Evolutionary conservation across 1,140 invertebrate genomes (phyloP).

Genomic region (Ips typographus): DNA sequence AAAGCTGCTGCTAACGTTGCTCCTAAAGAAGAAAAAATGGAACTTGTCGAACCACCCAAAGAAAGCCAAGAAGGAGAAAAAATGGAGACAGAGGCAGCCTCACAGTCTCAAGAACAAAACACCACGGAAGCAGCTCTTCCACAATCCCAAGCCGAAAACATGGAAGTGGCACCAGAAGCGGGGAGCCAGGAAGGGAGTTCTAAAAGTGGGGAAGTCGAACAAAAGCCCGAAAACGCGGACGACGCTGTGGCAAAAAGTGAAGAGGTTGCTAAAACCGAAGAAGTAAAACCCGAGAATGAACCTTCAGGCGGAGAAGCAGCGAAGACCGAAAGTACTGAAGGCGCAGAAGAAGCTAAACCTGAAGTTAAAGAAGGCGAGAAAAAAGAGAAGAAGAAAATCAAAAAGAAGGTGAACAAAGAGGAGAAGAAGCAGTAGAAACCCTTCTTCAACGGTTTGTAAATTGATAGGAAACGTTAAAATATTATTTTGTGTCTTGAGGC

Average conservation of each 20-base stretch:
- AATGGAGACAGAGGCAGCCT: conserved; percentile 21
- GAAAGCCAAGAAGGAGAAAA: conserved; percentile 19
- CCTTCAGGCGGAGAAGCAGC: background rate
- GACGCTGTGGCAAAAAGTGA: conserved; percentile 6
- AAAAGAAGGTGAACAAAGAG: conserved; percentile 29
- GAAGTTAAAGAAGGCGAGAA: conserved; percentile 26
- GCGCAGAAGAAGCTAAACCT: conserved; percentile 6
- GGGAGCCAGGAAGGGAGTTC: background rate
- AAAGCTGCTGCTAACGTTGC: conserved; percentile 60
- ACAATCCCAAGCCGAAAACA: background rate
- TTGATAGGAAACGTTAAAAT: background rate
- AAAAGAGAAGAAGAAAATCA: conserved; percentile 31
- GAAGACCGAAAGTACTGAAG: conserved; percentile 3
- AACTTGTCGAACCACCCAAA: conserved; percentile 23
- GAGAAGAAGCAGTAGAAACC: conserved; percentile 29
- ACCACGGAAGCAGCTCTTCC: conserved; percentile 9
- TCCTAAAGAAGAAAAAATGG: conserved; percentile 38
- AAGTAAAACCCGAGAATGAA: conserved; percentile 5
- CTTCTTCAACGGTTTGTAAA: background rate
- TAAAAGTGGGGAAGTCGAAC: conserved; percentile 2
- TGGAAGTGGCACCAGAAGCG: conserved; percentile 7
- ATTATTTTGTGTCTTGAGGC: no score
- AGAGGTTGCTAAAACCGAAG: background rate
- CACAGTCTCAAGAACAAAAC: conserved; percentile 23
- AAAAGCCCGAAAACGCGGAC: background rate